phyloP scores from a whole-genome alignment of 2,797 vertebrate species.

The Heteromormyrus szaboi region DNA sequence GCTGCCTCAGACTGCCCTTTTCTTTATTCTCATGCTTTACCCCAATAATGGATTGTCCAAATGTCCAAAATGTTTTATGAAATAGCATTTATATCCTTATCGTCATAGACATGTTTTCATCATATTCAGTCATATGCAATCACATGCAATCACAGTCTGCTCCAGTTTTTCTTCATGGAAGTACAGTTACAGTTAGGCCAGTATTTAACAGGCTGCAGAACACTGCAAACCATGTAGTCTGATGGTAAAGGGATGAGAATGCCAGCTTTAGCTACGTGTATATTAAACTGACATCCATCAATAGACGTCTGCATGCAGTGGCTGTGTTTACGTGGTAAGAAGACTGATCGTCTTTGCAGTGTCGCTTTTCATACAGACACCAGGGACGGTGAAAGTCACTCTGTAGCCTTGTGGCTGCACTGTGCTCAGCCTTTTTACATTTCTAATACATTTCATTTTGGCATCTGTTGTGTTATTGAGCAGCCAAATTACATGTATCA shows the following conservation, averaged over 20 bases:
- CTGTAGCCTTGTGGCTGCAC: background rate
- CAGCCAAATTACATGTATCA: background rate
- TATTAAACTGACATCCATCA: background rate
- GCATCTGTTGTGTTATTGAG: background rate
- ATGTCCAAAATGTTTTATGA: background rate
- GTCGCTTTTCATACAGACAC: background rate
- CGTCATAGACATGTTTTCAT: background rate
- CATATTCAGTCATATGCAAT: background rate
- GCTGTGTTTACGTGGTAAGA: background rate
- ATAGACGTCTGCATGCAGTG: background rate
- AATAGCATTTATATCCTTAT: background rate
- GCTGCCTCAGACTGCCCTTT: background rate
- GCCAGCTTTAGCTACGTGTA: background rate
- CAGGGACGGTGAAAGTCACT: background rate
- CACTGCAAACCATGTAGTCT: background rate
- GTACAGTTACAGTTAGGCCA: background rate
- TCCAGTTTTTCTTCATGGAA: background rate
- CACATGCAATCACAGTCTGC: background rate
- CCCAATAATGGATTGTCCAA: background rate
- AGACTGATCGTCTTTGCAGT: background rate
- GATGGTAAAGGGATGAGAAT: background rate
- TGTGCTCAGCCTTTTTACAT: background rate
- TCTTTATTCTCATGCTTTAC: background rate
- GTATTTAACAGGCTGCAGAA: background rate
- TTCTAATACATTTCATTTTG: background rate